A percentile compares a stretch with the other conserved stretches of the same genome.
Conservation (phyloP, 2,797 vertebrate genomes). For the Hydrolagus colliei region DNA sequence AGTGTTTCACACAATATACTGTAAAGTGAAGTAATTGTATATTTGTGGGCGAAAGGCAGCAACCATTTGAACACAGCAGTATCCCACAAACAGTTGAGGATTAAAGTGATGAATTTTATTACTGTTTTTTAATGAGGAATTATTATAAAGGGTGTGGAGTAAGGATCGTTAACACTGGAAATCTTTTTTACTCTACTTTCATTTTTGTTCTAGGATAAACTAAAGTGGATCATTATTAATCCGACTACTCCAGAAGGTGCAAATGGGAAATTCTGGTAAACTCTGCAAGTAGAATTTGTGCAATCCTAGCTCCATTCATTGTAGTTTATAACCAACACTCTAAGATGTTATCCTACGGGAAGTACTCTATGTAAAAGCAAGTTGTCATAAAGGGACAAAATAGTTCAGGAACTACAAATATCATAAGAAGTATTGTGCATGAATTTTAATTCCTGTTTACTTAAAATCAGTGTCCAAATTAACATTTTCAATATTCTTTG, state of each 20-base stretch:
- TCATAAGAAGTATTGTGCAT: neutral
- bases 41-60: too few relatives aligned
- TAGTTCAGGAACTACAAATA: neutral
- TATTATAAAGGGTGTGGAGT: too few relatives aligned
- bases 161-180: neutral
- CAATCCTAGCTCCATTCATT: neutral
- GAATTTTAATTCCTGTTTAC: neutral
- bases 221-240: slow-evolving; percentile 14
- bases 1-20: too few relatives aligned
- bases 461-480: neutral
- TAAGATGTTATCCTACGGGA: neutral
- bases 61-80: too few relatives aligned
- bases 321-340: neutral
- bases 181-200: neutral
- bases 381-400: neutral
- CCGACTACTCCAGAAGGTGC: slow-evolving; percentile 17
- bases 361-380: neutral
- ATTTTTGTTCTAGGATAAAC: neutral
- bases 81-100: too few relatives aligned
- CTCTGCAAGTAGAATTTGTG: neutral
- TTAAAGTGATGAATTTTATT: too few relatives aligned
- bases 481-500: slow-evolving; percentile 8
- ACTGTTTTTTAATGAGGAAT: too few relatives aligned
- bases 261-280: slow-evolving; percentile 12
- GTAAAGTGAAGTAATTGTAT: too few relatives aligned